Evolutionary conservation across 2,797 vertebrate species (phyloP).

Genomic region (Sebastes oblongus): DNA sequence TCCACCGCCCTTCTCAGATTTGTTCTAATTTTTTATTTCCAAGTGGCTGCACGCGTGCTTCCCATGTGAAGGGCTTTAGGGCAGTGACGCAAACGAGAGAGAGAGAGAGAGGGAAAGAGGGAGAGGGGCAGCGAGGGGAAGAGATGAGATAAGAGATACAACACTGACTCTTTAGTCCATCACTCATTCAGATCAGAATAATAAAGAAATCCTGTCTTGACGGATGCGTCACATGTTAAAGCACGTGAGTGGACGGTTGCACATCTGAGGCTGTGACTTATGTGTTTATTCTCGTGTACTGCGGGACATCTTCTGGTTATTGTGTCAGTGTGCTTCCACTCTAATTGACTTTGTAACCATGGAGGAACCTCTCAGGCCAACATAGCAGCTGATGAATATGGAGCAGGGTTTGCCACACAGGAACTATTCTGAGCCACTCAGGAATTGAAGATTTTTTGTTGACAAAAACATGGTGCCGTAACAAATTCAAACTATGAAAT

Average conservation of each 20-base stretch:
- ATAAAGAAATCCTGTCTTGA: slow-evolving; percentile 25
- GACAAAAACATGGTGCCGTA: neutral
- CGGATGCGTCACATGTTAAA: slow-evolving; percentile 17
- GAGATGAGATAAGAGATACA: slow-evolving; percentile 31
- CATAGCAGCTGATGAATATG: slow-evolving; percentile 56
- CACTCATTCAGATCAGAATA: slow-evolving; percentile 40
- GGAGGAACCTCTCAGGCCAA: slow-evolving; percentile 50
- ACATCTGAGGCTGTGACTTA: neutral
- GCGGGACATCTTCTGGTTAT: slow-evolving; percentile 48
- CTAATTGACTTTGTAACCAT: slow-evolving; percentile 57
- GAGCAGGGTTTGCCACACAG: slow-evolving; percentile 41
- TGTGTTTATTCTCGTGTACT: slow-evolving; percentile 29
- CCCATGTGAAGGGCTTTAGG: slow-evolving; percentile 76
- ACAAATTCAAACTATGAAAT: neutral
- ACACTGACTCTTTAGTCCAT: slow-evolving; percentile 22
- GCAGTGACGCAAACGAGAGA: slow-evolving; percentile 61
- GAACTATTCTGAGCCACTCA: slow-evolving; percentile 23
- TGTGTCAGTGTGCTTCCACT: slow-evolving; percentile 64
- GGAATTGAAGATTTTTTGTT: neutral
- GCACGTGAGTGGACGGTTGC: neutral
- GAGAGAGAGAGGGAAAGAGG: slow-evolving; percentile 4
- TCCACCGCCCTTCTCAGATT: slow-evolving; percentile 60
- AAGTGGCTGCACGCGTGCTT: slow-evolving; percentile 66
- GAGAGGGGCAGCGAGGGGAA: neutral
- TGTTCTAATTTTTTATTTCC: slow-evolving; percentile 73